Evolutionary conservation across 2,888 invertebrate genomes (phyloP).

Genomic region (Sinelater perroti): DNA sequence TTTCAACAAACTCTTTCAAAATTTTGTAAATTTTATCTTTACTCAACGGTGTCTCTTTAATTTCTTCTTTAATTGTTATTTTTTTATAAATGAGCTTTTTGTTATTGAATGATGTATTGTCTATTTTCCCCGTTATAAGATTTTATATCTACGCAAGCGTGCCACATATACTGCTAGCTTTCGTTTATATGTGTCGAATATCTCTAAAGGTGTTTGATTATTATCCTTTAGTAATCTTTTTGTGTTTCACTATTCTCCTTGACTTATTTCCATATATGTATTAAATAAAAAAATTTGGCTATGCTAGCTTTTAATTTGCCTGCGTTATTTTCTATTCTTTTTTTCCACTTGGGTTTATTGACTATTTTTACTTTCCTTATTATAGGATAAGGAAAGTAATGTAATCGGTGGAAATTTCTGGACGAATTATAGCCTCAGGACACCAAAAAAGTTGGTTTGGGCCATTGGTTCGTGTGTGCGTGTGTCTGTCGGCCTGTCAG

Average conservation of each 20-base stretch:
- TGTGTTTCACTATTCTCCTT: background rate
- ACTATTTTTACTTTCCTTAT: too few species aligned
- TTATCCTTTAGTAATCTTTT: background rate
- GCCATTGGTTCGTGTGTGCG: too few species aligned
- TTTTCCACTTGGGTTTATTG: background rate
- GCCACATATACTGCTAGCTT: background rate
- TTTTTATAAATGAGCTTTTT: background rate
- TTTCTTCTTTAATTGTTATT: too few species aligned
- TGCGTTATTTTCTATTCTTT: background rate
- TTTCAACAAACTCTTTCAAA: too few species aligned
- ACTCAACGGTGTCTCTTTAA: too few species aligned
- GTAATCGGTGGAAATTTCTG: too few species aligned
- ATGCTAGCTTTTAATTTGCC: background rate
- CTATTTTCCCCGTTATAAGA: background rate
- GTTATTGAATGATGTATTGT: background rate
- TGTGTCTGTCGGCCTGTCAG: too few species aligned
- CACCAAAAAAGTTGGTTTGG: too few species aligned
- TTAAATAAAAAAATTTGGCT: background rate
- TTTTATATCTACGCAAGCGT: slow-evolving; percentile 3
- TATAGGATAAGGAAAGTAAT: too few species aligned
- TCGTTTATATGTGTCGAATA: background rate
- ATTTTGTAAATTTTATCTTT: too few species aligned
- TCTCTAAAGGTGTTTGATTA: background rate
- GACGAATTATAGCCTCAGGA: too few species aligned
- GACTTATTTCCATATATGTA: background rate